Conservation (phyloP, 2,888 invertebrate genomes). For the Chrysolina oricalcia region DNA sequence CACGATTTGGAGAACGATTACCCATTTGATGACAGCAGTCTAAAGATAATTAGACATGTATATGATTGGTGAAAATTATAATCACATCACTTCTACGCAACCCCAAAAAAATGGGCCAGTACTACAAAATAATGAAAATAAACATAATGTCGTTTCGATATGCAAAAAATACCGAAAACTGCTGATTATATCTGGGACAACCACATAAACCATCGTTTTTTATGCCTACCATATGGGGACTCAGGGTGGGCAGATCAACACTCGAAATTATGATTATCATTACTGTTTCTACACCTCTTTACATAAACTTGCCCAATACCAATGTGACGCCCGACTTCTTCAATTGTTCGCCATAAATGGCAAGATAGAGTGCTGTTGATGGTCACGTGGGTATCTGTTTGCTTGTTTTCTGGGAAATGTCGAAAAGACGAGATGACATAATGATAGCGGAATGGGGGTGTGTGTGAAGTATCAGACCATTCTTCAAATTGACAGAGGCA, state of each 20-base stretch:
- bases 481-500: not conserved
- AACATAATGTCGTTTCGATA: not conserved
- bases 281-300: constrained; percentile 7
- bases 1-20: no score
- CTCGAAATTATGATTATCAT: constrained; percentile 13
- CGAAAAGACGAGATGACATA: not conserved
- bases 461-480: not conserved
- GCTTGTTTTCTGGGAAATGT: not conserved
- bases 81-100: not conserved
- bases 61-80: not conserved
- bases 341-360: constrained; percentile 10
- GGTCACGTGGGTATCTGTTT: not conserved
- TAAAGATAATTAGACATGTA: no score
- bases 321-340: not conserved
- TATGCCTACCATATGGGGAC: not conserved
- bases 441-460: not conserved
- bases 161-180: not conserved
- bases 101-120: not conserved
- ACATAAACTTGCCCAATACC: constrained; percentile 11
- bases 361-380: not conserved
- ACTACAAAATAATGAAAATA: not conserved
- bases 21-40: no score
- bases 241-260: not conserved
- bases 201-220: constrained; percentile 4
- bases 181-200: not conserved